phyloP scores from a whole-genome alignment of 2,113 vertebrate genomes.

The Microcebus ravelobensis region DNA sequence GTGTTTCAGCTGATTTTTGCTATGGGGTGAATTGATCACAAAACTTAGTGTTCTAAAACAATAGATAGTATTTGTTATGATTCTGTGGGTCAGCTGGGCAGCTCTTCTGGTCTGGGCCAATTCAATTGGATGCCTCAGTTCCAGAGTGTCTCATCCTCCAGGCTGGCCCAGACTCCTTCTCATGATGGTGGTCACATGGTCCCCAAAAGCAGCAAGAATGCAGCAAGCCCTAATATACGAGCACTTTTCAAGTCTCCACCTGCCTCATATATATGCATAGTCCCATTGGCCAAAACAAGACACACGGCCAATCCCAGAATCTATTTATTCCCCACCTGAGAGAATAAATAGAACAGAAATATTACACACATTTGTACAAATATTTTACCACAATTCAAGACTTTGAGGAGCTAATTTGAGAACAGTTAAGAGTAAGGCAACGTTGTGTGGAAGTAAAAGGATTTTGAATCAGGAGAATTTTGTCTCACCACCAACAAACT shows the following conservation, averaged over 20 bases:
- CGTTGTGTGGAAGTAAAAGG: neutral
- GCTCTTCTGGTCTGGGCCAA: neutral
- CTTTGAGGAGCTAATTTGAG: neutral
- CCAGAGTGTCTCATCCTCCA: neutral
- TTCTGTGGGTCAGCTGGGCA: neutral
- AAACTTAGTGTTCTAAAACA: neutral
- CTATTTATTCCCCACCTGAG: neutral
- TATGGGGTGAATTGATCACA: neutral
- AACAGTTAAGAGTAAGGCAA: neutral
- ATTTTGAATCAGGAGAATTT: neutral
- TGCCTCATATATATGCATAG: neutral
- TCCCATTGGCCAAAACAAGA: neutral
- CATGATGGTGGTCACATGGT: neutral
- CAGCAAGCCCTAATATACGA: neutral
- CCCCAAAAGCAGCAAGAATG: neutral
- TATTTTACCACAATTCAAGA: neutral
- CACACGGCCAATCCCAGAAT: neutral
- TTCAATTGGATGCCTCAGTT: neutral
- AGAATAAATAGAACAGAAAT: neutral
- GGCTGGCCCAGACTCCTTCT: neutral
- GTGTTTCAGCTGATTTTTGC: neutral
- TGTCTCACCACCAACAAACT: neutral
- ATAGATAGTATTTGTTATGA: neutral
- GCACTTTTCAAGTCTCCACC: neutral
- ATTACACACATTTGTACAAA: neutral